Evolutionary conservation across 2,113 vertebrate genomes (phyloP).

Genomic region (Oryzias celebensis): DNA sequence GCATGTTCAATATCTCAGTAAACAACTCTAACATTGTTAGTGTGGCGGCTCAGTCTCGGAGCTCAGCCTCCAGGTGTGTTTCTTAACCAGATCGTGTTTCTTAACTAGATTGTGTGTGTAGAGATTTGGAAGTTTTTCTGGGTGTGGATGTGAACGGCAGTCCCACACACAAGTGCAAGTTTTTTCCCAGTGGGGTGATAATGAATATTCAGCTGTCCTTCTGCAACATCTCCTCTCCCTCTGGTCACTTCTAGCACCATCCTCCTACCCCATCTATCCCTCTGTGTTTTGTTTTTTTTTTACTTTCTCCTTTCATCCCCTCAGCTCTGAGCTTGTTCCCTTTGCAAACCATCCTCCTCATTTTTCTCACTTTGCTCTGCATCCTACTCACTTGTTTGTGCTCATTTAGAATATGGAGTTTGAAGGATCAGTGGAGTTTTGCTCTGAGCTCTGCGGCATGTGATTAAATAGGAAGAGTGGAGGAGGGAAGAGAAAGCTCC

Average conservation of each 20-base stretch:
- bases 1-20: constrained; percentile 5
- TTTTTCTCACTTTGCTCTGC: constrained; percentile 31
- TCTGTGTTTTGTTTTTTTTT: not conserved
- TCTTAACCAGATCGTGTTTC: constrained; percentile 14
- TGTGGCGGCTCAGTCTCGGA: constrained; percentile 18
- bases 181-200: constrained; percentile 27
- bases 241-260: constrained; percentile 32
- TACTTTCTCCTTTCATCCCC: constrained; percentile 26
- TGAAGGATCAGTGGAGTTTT: constrained; percentile 42
- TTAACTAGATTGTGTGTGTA: constrained; percentile 3
- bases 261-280: constrained; percentile 24
- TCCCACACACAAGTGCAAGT: constrained; percentile 19
- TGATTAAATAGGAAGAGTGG: constrained; percentile 54
- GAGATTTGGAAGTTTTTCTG: constrained; percentile 6
- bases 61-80: constrained; percentile 22
- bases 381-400: constrained; percentile 42
- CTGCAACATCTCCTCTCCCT: constrained; percentile 34
- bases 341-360: constrained; percentile 30
- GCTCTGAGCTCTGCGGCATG: constrained; percentile 37
- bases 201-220: constrained; percentile 59
- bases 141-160: constrained; percentile 3
- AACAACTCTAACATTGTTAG: constrained; percentile 5
- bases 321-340: constrained; percentile 35
- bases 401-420: constrained; percentile 57
- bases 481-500: constrained; percentile 45